Conservation (phyloP, 2,888 invertebrate genomes). For the Stenichneumon culpator region DNA sequence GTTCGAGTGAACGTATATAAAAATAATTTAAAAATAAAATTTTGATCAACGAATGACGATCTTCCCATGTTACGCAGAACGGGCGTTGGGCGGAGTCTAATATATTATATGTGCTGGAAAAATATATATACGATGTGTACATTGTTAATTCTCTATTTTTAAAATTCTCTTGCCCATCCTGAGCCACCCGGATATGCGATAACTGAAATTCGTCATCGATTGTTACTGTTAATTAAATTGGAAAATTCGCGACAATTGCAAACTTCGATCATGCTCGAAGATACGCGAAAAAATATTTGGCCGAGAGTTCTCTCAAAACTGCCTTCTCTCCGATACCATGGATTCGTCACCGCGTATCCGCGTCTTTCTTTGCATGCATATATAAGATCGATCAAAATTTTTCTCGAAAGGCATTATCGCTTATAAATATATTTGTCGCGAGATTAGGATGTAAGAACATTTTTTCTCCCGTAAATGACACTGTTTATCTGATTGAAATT, state of each 20-base stretch:
- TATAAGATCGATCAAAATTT: slow-evolving; percentile 24
- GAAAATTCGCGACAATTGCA: slow-evolving; percentile 20
- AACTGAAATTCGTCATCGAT: slow-evolving; percentile 47
- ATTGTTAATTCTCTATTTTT: slow-evolving; percentile 34
- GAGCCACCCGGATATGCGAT: slow-evolving; percentile 69
- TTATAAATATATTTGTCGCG: slow-evolving; percentile 38
- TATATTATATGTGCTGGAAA: slow-evolving; percentile 31
- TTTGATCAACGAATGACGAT: slow-evolving; percentile 12
- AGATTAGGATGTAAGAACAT: slow-evolving; percentile 53
- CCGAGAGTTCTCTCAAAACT: slow-evolving; percentile 39
- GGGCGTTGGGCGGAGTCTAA: slow-evolving; percentile 65
- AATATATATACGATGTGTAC: slow-evolving; percentile 24
- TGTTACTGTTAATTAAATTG: slow-evolving; percentile 25
- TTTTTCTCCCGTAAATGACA: slow-evolving; percentile 23
- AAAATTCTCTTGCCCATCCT: slow-evolving; percentile 62
- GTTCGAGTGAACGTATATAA: slow-evolving; percentile 45
- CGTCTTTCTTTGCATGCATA: slow-evolving; percentile 27
- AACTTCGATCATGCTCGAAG: slow-evolving; percentile 14
- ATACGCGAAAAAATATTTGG: slow-evolving; percentile 37
- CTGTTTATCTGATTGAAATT: slow-evolving; percentile 38
- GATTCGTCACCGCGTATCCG: slow-evolving; percentile 37
- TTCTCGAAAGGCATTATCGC: slow-evolving; percentile 8
- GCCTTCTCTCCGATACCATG: slow-evolving; percentile 58
- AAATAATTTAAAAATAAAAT: slow-evolving; percentile 11
- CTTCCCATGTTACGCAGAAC: slow-evolving; percentile 57